phyloP scores from a whole-genome alignment of 2,888 invertebrate species.

The Esperia sulphurella region DNA sequence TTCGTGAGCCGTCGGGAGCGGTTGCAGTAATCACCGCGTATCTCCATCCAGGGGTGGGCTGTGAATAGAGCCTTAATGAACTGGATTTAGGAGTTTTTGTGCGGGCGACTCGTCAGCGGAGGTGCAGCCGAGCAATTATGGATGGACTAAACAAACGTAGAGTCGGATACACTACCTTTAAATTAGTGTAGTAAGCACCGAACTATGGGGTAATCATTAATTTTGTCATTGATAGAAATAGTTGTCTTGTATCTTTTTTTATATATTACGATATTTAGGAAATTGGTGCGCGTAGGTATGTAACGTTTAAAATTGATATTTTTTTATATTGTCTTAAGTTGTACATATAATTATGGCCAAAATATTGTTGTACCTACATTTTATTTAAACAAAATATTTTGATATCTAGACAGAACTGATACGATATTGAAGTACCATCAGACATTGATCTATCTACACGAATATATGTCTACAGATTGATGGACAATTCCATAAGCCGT shows the following conservation, averaged over 20 bases:
- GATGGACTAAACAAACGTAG: slow-evolving; percentile 72
- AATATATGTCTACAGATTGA: slow-evolving; percentile 45
- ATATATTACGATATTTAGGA: no score
- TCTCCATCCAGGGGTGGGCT: slow-evolving; percentile 77
- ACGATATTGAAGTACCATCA: no score
- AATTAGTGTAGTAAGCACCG: slow-evolving; percentile 31
- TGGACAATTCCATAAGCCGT: slow-evolving; percentile 58
- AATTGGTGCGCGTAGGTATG: no score
- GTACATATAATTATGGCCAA: no score
- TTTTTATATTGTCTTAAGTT: no score
- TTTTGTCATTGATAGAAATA: no score
- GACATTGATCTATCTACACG: slow-evolving; percentile 54
- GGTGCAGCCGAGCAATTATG: slow-evolving; percentile 76
- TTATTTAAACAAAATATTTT: no score
- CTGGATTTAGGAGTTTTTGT: slow-evolving; percentile 80
- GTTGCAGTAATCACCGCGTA: slow-evolving; percentile 80
- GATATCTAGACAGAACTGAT: no score
- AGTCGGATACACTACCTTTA: slow-evolving; percentile 49
- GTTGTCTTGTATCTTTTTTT: no score
- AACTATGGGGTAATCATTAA: no score
- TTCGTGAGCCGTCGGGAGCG: slow-evolving; percentile 79
- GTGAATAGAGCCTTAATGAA: slow-evolving; percentile 79
- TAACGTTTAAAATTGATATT: no score
- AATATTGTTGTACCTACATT: no score
- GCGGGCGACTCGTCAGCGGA: slow-evolving; percentile 71